These are phyloP conservation scores for Trogon surrucura DNA, from an alignment of 2,113 vertebrate genomes.

Conservation along the genomic window DNA sequence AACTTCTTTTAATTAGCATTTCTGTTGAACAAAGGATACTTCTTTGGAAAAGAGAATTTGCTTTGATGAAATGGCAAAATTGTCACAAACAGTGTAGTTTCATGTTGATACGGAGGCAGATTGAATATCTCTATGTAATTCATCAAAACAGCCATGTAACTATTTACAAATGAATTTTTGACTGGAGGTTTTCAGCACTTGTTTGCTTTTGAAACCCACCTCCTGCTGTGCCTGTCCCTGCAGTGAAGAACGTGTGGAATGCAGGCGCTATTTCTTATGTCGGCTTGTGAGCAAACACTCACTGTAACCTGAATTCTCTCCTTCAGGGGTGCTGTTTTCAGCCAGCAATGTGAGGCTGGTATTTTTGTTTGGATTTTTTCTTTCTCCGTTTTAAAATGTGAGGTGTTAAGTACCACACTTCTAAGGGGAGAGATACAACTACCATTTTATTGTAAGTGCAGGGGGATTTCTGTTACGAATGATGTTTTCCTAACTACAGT, in stretches of 20 bases:
- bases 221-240: constrained; percentile 5
- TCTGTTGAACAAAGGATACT: neutral
- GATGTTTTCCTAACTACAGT: neutral
- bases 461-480: neutral
- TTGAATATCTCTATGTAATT: neutral
- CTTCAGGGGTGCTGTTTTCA: neutral
- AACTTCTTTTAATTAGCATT: neutral
- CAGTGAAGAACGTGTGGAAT: neutral
- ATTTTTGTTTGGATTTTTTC: neutral
- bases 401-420: neutral
- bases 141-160: neutral
- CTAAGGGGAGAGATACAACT: neutral
- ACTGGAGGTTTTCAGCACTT: neutral
- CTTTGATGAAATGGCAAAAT: neutral
- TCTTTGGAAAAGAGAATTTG: neutral
- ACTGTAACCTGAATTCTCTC: neutral
- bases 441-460: neutral
- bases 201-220: neutral
- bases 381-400: neutral
- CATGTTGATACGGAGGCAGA: neutral
- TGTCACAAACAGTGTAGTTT: neutral
- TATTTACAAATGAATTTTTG: neutral
- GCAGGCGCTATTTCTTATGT: neutral
- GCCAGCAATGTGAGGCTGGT: neutral
- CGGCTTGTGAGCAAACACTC: neutral